Evolutionary conservation across 2,888 invertebrate species (phyloP), one percentile per base, ranked within the genome.

Genomic region (Plebejus melissa): DNA sequence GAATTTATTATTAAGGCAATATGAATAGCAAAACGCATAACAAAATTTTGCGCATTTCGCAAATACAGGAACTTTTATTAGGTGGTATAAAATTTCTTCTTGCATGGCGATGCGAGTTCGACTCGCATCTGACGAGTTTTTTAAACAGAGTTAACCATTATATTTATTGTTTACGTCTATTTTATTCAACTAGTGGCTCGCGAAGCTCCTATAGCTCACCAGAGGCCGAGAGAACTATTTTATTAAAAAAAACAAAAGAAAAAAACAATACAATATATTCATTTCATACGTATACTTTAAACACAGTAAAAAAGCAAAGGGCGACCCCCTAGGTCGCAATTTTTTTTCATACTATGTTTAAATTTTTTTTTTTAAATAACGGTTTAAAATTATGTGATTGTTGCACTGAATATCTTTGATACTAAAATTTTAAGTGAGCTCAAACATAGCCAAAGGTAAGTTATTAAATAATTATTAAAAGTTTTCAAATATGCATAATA

Each of bases 361-460:
- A 11, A 46, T 11, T 22, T 22, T 22, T 22, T 22, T 58, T 13
- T 13, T 0, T 38, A 13, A 11, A 54, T 54, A 54, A 54, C 54
- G 54, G 46, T 16, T 54, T 54, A 1, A 54, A 54, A 16, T 4
- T 54, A 16, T 16, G 54, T 13, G 16, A 54, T 54, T 54, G 54
- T 54, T 54, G 16, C 54, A 54, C 50, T 50, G 50, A 50, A 4
- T 16, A 54, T 16, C 11, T 16, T 54, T 54, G 4, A 54, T 54
- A 54, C 54, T 54, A 54, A 54, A 54, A 13, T 32, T 65, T 32
- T 36, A 36, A 65, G 32, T 32, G 16, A 65, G 13, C 16, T 65
- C 65, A 65, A 65, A 65, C 28, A 4, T 65, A 65, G 65, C 65
- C 65, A 65, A 65, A 65, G 65, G 5, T 65, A 65, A 65, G 28